A percentile compares a stretch with the other conserved stretches of the same genome.
phyloP scores from a whole-genome alignment of 1,140 invertebrate species.

The Medauroidea extradentata region DNA sequence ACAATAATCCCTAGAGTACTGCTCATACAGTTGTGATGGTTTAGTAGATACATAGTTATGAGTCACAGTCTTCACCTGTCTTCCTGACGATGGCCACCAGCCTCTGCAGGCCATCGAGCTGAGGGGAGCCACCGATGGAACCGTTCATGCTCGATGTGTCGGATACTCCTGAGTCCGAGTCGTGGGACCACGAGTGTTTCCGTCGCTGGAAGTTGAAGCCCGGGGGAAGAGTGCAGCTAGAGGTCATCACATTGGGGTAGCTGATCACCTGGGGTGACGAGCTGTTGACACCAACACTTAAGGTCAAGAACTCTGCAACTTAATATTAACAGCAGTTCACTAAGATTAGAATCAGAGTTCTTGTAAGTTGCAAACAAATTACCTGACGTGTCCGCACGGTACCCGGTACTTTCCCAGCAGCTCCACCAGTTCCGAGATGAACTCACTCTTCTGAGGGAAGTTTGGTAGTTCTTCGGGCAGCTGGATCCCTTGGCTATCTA shows the following conservation, averaged over 20 bases:
- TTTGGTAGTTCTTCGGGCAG: slow-evolving; percentile 91
- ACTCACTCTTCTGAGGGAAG: slow-evolving; percentile 85
- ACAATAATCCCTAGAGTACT: too few species aligned
- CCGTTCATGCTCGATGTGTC: slow-evolving; percentile 14
- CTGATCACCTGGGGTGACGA: too few species aligned
- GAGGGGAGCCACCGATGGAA: slow-evolving; percentile 45
- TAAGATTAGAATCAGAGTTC: too few species aligned
- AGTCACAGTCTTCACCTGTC: slow-evolving; percentile 49
- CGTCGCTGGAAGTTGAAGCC: slow-evolving; percentile 53
- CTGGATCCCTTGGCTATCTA: slow-evolving; percentile 88
- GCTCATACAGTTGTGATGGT: too few species aligned
- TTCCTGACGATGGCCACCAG: slow-evolving; percentile 75
- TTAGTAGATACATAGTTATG: too few species aligned
- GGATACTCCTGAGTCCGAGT: slow-evolving; percentile 53
- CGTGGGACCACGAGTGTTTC: slow-evolving; percentile 71
- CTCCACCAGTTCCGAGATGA: slow-evolving; percentile 79
- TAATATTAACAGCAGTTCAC: neutral
- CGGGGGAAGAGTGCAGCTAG: slow-evolving; percentile 54
- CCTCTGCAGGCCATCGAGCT: slow-evolving; percentile 67
- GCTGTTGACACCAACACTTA: too few species aligned
- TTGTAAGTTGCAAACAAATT: too few species aligned
- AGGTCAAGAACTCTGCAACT: too few species aligned
- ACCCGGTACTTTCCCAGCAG: slow-evolving; percentile 72
- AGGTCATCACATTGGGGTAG: slow-evolving; percentile 43
- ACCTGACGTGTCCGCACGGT: neutral